Base-by-base conservation (phyloP, 1,140 invertebrate species). In the Caenorhabditis briggsae region DNA sequence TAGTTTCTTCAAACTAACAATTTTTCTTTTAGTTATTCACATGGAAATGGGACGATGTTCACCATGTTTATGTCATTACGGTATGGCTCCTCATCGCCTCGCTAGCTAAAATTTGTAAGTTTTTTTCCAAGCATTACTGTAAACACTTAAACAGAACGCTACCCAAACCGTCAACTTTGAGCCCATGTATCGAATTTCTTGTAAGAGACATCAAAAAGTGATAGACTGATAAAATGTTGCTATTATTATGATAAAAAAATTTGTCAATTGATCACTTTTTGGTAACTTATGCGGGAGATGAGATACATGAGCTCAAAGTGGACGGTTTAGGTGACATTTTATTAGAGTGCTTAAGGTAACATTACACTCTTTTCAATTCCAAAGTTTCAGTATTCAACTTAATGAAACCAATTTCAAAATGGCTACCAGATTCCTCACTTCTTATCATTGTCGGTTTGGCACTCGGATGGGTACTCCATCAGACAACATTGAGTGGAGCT, bases 81-180 rank as follows among this genome's bases (percentile, higher is more conserved):
- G 43, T 88, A 55, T 91, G 90, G 90, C 82, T 91, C 12, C 84
- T 91, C 7, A 48, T 92, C 6, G 90, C 91, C 16, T 86, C 87
- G 16, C 74, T 92, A 16, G 91, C 91, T 23, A 92, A 92, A 89
- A 90, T 91, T 25, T 78, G 90, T 91, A 83, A 88, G 90, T 89
- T 86, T n/a, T 43, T 18, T 43, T 61, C 2, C 9, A 11, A 14
- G 65, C 20, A 59, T 16, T 23, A 53, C 16, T 2, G 55, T n/a
- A n/a, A 56, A 70, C 1, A 23, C 82, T 56, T 33, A 33, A 1
- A 33, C 3, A 33, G 33, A 33, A 33, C 33, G 3, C 33, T 3
- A 33, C 33, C 33, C 33, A 33, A n/a, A 33, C 33, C 33, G 33
- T 33, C 1, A 33, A 2, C 33, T 3, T 33, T 33, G 33, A 33